Base-by-base conservation (phyloP, 1,140 invertebrate genomes). In the Zaprionus tsacasi region DNA sequence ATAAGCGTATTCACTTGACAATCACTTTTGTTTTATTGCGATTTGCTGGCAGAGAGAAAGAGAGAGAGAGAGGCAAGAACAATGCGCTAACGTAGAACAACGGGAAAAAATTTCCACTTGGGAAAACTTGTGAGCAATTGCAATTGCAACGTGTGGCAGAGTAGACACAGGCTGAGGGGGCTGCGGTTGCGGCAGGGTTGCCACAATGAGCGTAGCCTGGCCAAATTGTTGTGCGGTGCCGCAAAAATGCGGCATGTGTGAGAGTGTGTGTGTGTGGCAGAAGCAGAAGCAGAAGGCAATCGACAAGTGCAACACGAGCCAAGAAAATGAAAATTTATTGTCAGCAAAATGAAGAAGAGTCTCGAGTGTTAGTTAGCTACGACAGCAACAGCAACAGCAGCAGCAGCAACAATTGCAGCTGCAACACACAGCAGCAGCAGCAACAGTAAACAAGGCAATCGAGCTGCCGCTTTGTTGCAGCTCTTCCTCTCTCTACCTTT, bases 251-350 rank as follows among this genome's bases (percentile, higher is more conserved):
- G 85, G 82, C 25, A 27, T 55, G 52, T 55, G 52, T 55, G 45
- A 21, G n/a, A 21, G 45, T 21, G 45, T 48, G 33, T 35, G 33
- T 21, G 45, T 50, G 15, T 50, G 45, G 45, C 6, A 11, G 52
- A 11, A 27, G n/a, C n/a, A n/a, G n/a, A 55, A 55, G 45, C 45
- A 50, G 45, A 81, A 79, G 83, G 80, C 70, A 83, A 91, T 87
- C 88, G 73, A 83, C 78, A 73, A 78, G 38, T 74, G 75, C 81
- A 83, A 55, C 76, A 79, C 69, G 70, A 40, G 33, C 79, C 81
- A 91, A 91, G 88, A 91, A 91, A 91, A 91, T 91, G 88, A 83
- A 91, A 91, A 91, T 91, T 91, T 91, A 91, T 91, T 91, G 88
- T 83, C 83, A 85, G 83, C 27, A 81, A 91, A 91, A 83, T 91